A percentile compares a stretch with the other conserved stretches of the same genome.
These are phyloP conservation scores for Tragelaphus buxtoni DNA, from an alignment of 2,113 vertebrate genomes.

Conservation along the genomic window DNA sequence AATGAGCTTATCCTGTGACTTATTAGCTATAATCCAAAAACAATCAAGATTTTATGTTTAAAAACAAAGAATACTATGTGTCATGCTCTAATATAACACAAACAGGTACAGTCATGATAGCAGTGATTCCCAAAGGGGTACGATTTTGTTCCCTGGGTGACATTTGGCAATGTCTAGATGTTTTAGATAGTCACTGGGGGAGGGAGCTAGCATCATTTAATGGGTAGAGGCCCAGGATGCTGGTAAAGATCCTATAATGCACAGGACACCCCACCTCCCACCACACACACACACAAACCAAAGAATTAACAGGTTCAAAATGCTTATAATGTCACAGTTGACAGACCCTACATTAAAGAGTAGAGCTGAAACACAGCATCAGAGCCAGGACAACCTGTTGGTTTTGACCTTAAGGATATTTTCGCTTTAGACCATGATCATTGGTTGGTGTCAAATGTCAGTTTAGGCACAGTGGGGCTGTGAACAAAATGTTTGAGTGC, in stretches of 20 bases:
- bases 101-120: neutral
- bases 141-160: neutral
- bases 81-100: neutral
- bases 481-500: neutral
- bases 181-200: neutral
- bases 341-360: neutral
- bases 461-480: neutral
- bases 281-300: rapidly evolving
- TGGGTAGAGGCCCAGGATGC: neutral
- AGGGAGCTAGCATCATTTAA: neutral
- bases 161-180: neutral
- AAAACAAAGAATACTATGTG: neutral
- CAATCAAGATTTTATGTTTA: neutral
- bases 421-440: neutral
- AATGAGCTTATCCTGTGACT: neutral
- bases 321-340: neutral
- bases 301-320: neutral
- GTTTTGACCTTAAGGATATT: neutral
- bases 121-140: neutral
- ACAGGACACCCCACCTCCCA: neutral
- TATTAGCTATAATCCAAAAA: neutral
- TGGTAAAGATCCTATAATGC: neutral
- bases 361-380: neutral
- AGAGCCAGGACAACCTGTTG: neutral
- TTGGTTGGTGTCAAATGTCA: neutral